Evolutionary conservation across 2,888 invertebrate species (phyloP).

Genomic region (Galeopsomyia nigrocyanea): DNA sequence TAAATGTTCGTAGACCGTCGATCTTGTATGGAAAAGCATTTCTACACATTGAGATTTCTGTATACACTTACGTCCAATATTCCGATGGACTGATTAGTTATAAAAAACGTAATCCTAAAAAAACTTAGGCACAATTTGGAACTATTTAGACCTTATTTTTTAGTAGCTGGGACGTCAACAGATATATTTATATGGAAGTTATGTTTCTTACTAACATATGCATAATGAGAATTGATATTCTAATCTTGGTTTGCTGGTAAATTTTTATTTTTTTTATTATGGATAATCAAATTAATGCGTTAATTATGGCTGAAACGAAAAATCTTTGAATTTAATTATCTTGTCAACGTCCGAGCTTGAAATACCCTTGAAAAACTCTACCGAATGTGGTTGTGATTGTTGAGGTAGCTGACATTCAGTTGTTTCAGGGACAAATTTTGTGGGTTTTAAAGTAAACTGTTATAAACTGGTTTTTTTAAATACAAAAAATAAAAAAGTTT

Average conservation of each 20-base stretch:
- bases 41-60: constrained; percentile 40
- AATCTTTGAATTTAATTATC: too few relatives aligned
- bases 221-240: too few relatives aligned
- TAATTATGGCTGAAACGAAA: too few relatives aligned
- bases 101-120: constrained; percentile 65
- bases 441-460: constrained; percentile 51
- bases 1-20: constrained; percentile 48
- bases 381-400: constrained; percentile 61
- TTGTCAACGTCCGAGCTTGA: constrained; percentile 48
- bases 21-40: constrained; percentile 45
- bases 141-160: constrained; percentile 64
- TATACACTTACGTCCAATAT: constrained; percentile 44
- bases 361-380: constrained; percentile 52
- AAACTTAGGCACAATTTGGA: constrained; percentile 69
- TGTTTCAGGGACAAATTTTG: constrained; percentile 66
- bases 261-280: too few relatives aligned
- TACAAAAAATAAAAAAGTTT: too few relatives aligned
- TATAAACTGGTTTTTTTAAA: not conserved
- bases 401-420: constrained; percentile 67
- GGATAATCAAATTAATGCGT: too few relatives aligned
- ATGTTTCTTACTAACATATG: too few relatives aligned
- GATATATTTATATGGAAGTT: constrained; percentile 2
- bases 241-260: too few relatives aligned
- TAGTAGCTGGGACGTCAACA: constrained; percentile 19
- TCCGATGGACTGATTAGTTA: constrained; percentile 34